These are phyloP conservation scores for Tangara arthus DNA, from an alignment of 2,797 vertebrate species.

Conservation along the genomic window DNA sequence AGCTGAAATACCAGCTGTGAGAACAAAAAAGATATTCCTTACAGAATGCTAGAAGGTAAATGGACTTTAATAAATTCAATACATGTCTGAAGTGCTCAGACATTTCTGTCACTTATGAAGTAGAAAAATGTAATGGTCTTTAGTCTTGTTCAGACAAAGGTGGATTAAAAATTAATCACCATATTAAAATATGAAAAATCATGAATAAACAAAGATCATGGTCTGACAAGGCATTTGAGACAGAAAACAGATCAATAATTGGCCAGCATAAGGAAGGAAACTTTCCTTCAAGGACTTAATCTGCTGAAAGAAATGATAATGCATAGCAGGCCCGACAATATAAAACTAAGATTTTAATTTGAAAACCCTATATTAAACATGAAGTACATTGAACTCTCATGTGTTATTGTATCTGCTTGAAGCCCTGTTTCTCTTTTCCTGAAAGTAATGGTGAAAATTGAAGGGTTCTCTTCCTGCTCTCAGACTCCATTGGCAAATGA, in stretches of 20 bases:
- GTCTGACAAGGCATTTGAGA: neutral
- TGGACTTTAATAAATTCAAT: neutral
- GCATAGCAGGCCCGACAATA: neutral
- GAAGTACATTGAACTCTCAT: neutral
- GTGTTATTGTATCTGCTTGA: neutral
- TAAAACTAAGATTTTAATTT: slow-evolving; percentile 3
- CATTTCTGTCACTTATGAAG: neutral
- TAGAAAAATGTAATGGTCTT: neutral
- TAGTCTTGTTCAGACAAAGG: neutral
- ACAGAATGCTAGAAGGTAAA: neutral
- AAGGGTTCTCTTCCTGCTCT: neutral
- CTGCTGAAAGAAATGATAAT: neutral
- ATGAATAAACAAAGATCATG: neutral
- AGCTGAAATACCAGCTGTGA: neutral
- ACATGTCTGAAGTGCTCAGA: neutral
- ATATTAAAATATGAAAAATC: neutral
- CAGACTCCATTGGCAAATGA: neutral
- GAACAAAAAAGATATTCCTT: neutral
- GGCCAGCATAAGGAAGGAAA: neutral
- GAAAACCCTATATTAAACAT: neutral
- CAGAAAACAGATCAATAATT: neutral
- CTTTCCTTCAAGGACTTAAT: neutral
- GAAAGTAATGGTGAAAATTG: neutral
- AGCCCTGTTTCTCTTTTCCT: neutral
- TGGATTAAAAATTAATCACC: slow-evolving; percentile 30